Conservation (phyloP, 2,113 vertebrate species). For the Peromyscus leucopus region DNA sequence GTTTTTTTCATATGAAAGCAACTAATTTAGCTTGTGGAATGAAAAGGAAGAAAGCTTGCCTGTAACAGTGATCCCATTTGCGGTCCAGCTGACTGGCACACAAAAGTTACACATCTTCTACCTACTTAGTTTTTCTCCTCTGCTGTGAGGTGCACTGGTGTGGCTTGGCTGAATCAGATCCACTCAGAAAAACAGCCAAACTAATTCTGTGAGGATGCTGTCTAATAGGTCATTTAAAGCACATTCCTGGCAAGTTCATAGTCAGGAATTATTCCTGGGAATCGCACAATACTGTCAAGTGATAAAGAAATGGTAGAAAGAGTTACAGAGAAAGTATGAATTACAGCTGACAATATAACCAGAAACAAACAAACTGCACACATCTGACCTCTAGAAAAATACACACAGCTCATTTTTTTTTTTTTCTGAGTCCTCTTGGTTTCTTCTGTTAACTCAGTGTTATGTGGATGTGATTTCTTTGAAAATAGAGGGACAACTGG, state of each 20-base stretch:
- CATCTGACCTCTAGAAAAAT: neutral
- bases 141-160: conserved; percentile 12
- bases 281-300: neutral
- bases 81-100: conserved; percentile 56
- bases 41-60: conserved; percentile 68
- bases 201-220: neutral
- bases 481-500: neutral
- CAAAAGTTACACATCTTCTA: conserved; percentile 61
- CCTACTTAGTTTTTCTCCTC: conserved; percentile 51
- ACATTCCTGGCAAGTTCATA: conserved; percentile 9
- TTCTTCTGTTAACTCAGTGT: conserved; percentile 1
- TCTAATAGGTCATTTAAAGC: conserved; percentile 16
- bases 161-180: neutral
- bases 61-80: conserved; percentile 62
- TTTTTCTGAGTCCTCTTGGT: neutral
- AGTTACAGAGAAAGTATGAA: neutral
- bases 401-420: neutral
- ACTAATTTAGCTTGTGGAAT: conserved; percentile 51
- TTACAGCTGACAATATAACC: conserved; percentile 11
- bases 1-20: conserved; percentile 69
- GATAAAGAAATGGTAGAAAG: neutral
- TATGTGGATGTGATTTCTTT: neutral
- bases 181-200: conserved; percentile 27
- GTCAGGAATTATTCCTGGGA: conserved; percentile 13
- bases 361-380: neutral